These are phyloP conservation scores for Acanthurus leucopareius DNA, from an alignment of 2,797 vertebrate species.

Conservation along the genomic window DNA sequence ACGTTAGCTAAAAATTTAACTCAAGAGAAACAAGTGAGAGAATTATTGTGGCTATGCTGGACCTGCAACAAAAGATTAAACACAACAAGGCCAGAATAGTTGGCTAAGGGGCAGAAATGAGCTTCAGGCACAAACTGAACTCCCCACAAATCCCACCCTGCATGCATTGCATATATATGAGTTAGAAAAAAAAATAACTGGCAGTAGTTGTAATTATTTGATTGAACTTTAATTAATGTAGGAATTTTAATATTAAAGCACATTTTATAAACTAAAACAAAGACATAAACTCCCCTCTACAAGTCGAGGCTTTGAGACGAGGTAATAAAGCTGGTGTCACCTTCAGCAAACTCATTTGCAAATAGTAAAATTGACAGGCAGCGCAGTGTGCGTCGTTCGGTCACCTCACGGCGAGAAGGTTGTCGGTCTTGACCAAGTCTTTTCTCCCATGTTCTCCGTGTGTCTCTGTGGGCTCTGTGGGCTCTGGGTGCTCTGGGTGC, in stretches of 20 bases:
- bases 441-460: too few species aligned
- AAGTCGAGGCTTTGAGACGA: neutral
- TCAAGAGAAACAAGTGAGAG: neutral
- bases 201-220: neutral
- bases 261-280: neutral
- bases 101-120: neutral
- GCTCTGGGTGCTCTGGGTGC: too few species aligned
- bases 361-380: neutral
- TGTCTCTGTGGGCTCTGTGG: too few species aligned
- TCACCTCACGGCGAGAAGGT: too few species aligned
- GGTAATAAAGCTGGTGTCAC: neutral
- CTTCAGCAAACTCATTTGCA: neutral
- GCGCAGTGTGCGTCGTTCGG: too few species aligned
- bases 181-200: too few species aligned
- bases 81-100: neutral
- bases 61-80: neutral
- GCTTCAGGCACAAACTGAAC: neutral
- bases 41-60: neutral
- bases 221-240: neutral
- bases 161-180: neutral
- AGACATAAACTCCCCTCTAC: neutral
- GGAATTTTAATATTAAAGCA: neutral
- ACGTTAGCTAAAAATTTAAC: neutral
- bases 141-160: neutral
- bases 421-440: too few species aligned